Percentiles rank a stretch among this genome's conserved stretches.
Evolutionary conservation across 2,797 vertebrate species (phyloP).

Genomic region (Antennarius maculatus): DNA sequence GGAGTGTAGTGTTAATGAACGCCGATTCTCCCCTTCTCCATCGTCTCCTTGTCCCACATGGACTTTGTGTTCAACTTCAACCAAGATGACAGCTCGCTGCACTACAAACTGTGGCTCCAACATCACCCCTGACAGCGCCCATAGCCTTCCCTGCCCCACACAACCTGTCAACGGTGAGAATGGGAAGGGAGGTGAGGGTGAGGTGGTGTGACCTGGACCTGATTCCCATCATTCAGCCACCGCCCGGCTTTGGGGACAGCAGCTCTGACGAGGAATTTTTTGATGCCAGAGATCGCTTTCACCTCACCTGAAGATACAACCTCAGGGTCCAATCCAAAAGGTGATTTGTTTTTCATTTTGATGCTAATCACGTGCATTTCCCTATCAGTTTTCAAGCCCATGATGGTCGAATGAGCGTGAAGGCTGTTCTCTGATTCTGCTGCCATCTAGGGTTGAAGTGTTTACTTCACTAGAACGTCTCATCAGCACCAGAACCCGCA

Average conservation of each 20-base stretch:
- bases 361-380: background rate
- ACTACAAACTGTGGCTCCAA: slow-evolving; percentile 89
- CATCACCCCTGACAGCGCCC: slow-evolving; percentile 84
- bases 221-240: slow-evolving; percentile 81
- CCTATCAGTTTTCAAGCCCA: background rate
- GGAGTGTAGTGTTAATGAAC: slow-evolving; percentile 29
- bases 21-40: slow-evolving; percentile 3
- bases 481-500: background rate
- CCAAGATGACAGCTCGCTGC: slow-evolving; percentile 74
- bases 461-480: background rate
- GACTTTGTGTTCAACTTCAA: slow-evolving; percentile 82
- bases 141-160: slow-evolving; percentile 54
- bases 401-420: background rate
- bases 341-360: slow-evolving; percentile 52
- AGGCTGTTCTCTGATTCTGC: slow-evolving; percentile 4
- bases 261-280: slow-evolving; percentile 98
- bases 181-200: slow-evolving; percentile 1
- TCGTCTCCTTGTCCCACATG: slow-evolving; percentile 43
- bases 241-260: slow-evolving; percentile 89
- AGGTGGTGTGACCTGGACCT: slow-evolving; percentile 24
- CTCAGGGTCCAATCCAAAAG: slow-evolving; percentile 73
- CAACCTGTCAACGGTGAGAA: slow-evolving; percentile 10
- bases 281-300: slow-evolving; percentile 91
- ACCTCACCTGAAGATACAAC: slow-evolving; percentile 77
- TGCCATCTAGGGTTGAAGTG: slow-evolving; percentile 47